A percentile compares a stretch with the other conserved stretches of the same genome.
These are phyloP conservation scores for Notospermus geniculatus DNA, from an alignment of 1,140 invertebrate species.

Conservation along the genomic window DNA sequence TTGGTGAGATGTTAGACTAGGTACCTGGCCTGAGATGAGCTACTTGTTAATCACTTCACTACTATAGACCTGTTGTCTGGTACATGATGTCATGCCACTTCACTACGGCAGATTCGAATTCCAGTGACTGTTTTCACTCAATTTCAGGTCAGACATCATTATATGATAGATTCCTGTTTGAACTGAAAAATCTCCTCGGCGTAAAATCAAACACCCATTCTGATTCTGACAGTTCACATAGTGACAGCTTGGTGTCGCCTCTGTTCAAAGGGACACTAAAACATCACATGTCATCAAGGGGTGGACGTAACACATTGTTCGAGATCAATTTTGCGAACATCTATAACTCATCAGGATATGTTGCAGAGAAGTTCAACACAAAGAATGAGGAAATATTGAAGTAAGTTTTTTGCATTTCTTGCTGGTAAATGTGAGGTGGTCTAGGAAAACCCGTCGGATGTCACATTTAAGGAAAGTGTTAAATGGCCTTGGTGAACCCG, in stretches of 20 bases:
- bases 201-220: slow-evolving; percentile 8
- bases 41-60: too few species aligned
- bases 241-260: too few species aligned
- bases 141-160: slow-evolving; percentile 17
- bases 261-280: slow-evolving; percentile 29
- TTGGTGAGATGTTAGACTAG: not conserved
- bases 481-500: too few species aligned
- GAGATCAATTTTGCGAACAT: slow-evolving; percentile 41
- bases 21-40: not conserved
- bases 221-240: too few species aligned
- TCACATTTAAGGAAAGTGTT: too few species aligned
- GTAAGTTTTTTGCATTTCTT: too few species aligned
- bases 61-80: too few species aligned
- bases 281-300: slow-evolving; percentile 30
- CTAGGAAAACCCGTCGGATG: too few species aligned
- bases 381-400: not conserved
- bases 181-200: slow-evolving; percentile 31
- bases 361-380: not conserved
- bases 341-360: slow-evolving; percentile 18
- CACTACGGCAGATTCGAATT: too few species aligned
- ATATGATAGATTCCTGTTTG: slow-evolving; percentile 34
- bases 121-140: not conserved
- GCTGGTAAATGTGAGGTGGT: too few species aligned
- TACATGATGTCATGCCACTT: too few species aligned
- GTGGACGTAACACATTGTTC: slow-evolving; percentile 35